A percentile compares a stretch with the other conserved stretches of the same genome.
These are phyloP conservation scores for Thermophis baileyi DNA, from an alignment of 2,113 vertebrate genomes.

Conservation along the genomic window DNA sequence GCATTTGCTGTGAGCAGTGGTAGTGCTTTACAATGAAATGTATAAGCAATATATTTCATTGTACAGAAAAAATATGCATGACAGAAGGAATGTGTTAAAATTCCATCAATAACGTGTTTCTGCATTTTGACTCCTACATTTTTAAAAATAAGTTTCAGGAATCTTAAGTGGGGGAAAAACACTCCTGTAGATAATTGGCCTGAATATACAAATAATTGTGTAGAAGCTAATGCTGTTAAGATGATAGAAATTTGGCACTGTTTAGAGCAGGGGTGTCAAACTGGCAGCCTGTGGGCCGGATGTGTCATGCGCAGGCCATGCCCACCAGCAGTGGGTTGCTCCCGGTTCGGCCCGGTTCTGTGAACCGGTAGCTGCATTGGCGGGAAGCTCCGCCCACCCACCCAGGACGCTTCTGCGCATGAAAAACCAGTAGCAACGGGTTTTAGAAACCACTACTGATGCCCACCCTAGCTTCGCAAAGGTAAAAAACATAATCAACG, in stretches of 20 bases:
- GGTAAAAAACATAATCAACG: no score
- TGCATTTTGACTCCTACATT: neutral
- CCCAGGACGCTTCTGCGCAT: no score
- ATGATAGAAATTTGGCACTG: neutral
- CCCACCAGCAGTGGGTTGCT: no score
- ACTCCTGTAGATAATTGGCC: neutral
- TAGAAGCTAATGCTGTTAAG: neutral
- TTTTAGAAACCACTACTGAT: no score
- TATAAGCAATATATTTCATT: neutral
- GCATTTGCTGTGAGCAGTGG: neutral
- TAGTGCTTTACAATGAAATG: neutral
- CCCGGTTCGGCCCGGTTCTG: no score
- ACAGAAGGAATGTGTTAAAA: neutral
- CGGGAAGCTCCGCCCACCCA: no score
- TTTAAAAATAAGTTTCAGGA: neutral
- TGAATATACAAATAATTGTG: neutral
- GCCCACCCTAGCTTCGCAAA: no score
- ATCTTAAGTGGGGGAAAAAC: neutral
- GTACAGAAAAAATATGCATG: neutral
- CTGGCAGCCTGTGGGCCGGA: no score
- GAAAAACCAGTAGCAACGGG: no score
- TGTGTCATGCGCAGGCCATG: no score
- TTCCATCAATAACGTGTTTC: neutral
- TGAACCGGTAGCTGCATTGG: no score
- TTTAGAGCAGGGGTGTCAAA: neutral